These are phyloP conservation scores for Halyomorpha halys DNA, from an alignment of 1,140 invertebrate species.

Conservation along the genomic window DNA sequence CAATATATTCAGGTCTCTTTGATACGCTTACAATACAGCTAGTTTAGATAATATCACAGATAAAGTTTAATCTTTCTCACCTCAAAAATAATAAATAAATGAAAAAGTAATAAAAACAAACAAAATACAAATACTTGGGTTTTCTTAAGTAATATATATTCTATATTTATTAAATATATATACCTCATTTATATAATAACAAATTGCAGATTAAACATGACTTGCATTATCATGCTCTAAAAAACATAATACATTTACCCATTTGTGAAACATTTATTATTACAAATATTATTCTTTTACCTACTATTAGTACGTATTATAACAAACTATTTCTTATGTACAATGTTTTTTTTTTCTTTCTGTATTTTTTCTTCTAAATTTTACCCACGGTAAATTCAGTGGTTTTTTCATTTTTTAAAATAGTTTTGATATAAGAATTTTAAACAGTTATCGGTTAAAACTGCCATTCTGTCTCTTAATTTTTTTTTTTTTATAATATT, in stretches of 20 bases:
- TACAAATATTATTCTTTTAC: conserved; percentile 1
- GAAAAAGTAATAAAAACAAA: background rate
- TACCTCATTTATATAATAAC: conserved; percentile 3
- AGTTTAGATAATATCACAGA: conserved; percentile 18
- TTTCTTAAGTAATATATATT: conserved; percentile 6
- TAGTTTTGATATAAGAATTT: too few relatives aligned
- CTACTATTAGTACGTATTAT: conserved; percentile 19
- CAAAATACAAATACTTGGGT: conserved; percentile 12
- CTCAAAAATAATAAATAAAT: conserved; percentile 7
- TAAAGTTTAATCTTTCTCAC: conserved; percentile 13
- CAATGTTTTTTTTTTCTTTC: conserved; percentile 7
- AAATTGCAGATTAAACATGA: conserved; percentile 7
- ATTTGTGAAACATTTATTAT: conserved; percentile 3
- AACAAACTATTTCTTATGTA: conserved; percentile 22
- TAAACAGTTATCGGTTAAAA: too few relatives aligned
- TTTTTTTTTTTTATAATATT: too few relatives aligned
- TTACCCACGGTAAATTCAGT: too few relatives aligned
- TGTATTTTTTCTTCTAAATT: too few relatives aligned
- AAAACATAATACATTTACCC: conserved; percentile 7
- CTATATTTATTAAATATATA: conserved; percentile 3
- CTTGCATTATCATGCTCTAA: conserved; percentile 3
- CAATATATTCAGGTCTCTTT: background rate
- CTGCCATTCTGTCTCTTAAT: too few relatives aligned
- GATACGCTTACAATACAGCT: conserved; percentile 1
- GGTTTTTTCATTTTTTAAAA: too few relatives aligned